Evolutionary conservation across 2,113 vertebrate species (phyloP), one percentile per base, ranked within the genome.

Genomic region (Otocyon megalotis): DNA sequence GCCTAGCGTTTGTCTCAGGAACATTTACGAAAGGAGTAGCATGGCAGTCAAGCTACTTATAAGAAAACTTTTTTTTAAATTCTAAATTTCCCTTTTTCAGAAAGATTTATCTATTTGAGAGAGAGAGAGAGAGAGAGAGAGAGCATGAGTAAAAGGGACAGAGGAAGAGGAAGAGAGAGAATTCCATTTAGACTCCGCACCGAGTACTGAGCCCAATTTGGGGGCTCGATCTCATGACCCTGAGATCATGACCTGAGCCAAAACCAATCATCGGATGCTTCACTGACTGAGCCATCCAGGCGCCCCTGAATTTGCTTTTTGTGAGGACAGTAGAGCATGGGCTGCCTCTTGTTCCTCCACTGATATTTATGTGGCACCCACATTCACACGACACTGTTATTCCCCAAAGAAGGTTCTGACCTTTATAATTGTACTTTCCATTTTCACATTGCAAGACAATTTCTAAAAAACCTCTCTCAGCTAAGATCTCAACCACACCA

Each of bases 401-500:
- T 63, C 20, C 53, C 63, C 53, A 16, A 15, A 37, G 71, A 92
- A 81, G 35, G 8, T 56, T 74, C 89, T 94, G 90, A 80, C 28
- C 12, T 94, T 65, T 60, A 16, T 54, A 48, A 63, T 20, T 50
- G 53, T 17, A 28, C 17, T 67, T 90, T 54, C 67, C 56, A 24
- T 58, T 67, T 90, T 93, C 43, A 86, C 22, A 19, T n/a, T 24
- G 71, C 16, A 60, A 87, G 32, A 32, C 0, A 8, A 17, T 93
- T 69, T 80, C 60, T 63, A 35, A 50, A 96, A 72, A 56, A 12
- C 76, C 85, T 91, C 89, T 79, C 48, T 37, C 12, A 58, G 71
- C 58, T 60, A 19, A 87, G 56, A 60, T 76, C 79, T 95, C 56
- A 58, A 63, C 32, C 15, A 93, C 10, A 63, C 32, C 0, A 4